phyloP scores from a whole-genome alignment of 2,113 vertebrate species.

The Colossoma macropomum region DNA sequence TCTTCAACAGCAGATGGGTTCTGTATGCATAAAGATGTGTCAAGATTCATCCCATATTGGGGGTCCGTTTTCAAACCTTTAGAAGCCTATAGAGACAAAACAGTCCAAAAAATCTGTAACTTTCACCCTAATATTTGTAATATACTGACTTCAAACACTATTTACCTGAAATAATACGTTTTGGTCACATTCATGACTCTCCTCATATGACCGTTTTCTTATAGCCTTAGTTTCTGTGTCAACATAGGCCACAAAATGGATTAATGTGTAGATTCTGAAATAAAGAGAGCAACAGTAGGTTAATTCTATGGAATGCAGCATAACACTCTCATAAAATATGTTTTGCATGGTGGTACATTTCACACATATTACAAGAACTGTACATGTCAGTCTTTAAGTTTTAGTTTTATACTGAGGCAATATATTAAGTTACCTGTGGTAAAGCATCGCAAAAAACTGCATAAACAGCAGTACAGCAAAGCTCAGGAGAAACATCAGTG shows the following conservation, averaged over 20 bases:
- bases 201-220: slow-evolving; percentile 13
- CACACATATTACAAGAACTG: background rate
- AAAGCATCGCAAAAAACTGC: slow-evolving; percentile 58
- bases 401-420: background rate
- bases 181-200: background rate
- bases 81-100: background rate
- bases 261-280: slow-evolving; percentile 56
- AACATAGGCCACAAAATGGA: slow-evolving; percentile 55
- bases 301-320: background rate
- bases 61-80: background rate
- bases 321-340: background rate
- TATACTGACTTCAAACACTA: background rate
- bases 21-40: background rate
- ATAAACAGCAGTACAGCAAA: slow-evolving; percentile 49
- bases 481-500: slow-evolving; percentile 55
- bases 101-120: background rate
- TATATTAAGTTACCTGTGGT: slow-evolving; percentile 51
- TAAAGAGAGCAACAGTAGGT: background rate
- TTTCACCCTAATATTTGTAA: background rate
- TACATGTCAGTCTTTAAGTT: no score
- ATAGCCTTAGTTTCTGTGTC: slow-evolving; percentile 47
- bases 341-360: background rate
- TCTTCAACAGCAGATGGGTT: background rate
- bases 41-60: background rate
- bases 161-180: background rate